These are phyloP conservation scores for Nesogale talazaci DNA, from an alignment of 2,113 vertebrate species.

Conservation along the genomic window DNA sequence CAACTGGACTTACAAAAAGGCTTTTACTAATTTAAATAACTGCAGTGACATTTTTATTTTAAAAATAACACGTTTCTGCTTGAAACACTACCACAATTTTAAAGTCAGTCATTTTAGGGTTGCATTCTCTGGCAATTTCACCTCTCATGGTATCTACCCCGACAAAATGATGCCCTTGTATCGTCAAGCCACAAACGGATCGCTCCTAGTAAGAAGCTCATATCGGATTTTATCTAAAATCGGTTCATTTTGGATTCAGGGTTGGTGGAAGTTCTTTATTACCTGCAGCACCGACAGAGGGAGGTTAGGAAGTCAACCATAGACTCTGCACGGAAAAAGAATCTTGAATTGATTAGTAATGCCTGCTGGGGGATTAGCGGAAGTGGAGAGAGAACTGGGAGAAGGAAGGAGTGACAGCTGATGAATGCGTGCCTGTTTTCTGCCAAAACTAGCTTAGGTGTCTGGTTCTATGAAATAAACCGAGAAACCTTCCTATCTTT, in stretches of 20 bases:
- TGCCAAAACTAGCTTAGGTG: not conserved
- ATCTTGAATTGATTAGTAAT: not conserved
- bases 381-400: not conserved
- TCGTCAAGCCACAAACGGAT: not conserved
- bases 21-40: not conserved
- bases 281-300: not conserved
- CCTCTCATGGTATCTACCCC: not conserved
- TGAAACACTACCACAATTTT: not conserved
- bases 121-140: not conserved
- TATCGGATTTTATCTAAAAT: conserved; percentile 15
- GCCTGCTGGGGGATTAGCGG: not conserved
- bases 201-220: not conserved
- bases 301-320: not conserved
- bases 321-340: not conserved
- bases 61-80: too few relatives aligned
- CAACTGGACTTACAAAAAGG: not conserved
- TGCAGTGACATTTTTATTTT: too few relatives aligned
- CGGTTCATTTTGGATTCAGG: not conserved
- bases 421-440: fast-evolving
- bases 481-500: too few relatives aligned
- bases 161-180: too few relatives aligned
- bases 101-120: not conserved
- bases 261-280: not conserved
- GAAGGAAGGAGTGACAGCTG: not conserved
- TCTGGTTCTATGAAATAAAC: not conserved